Conservation (phyloP, 1,140 invertebrate genomes). For the Drosophila pandora region DNA sequence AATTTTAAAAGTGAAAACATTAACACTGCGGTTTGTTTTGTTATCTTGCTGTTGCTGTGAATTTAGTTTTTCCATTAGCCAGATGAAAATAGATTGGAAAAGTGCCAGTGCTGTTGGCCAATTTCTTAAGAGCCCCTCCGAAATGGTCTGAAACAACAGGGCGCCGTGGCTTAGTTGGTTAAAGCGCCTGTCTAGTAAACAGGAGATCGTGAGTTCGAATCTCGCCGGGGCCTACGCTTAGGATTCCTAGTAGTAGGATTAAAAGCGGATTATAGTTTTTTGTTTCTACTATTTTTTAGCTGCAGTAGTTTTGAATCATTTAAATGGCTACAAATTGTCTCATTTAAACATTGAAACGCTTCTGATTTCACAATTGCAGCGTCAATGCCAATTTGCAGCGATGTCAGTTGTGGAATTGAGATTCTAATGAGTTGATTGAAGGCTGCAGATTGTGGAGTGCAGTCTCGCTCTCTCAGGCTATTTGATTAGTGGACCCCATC, state of each 20-base stretch:
- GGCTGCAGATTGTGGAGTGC: slow-evolving; percentile 24
- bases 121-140: background rate
- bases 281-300: background rate
- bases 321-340: slow-evolving; percentile 61
- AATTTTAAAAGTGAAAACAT: background rate
- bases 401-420: slow-evolving; percentile 69
- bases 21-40: slow-evolving; percentile 4
- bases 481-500: slow-evolving; percentile 61
- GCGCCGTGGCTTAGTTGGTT: slow-evolving; percentile 87
- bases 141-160: slow-evolving; percentile 20
- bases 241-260: background rate
- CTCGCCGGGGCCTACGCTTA: slow-evolving; percentile 84
- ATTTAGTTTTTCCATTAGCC: slow-evolving; percentile 4
- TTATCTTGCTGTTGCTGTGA: background rate
- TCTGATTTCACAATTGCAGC: slow-evolving; percentile 73
- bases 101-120: background rate
- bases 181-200: slow-evolving; percentile 88
- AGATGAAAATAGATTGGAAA: slow-evolving; percentile 23
- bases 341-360: slow-evolving; percentile 73
- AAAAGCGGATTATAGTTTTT: slow-evolving; percentile 3
- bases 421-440: slow-evolving; percentile 78
- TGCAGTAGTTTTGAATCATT: slow-evolving; percentile 10
- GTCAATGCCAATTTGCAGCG: slow-evolving; percentile 75
- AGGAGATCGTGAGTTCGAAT: slow-evolving; percentile 87
- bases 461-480: slow-evolving; percentile 39